Evolutionary conservation across 2,888 invertebrate genomes (phyloP), one percentile per base, ranked within the genome.

Genomic region (Xanthia togata): DNA sequence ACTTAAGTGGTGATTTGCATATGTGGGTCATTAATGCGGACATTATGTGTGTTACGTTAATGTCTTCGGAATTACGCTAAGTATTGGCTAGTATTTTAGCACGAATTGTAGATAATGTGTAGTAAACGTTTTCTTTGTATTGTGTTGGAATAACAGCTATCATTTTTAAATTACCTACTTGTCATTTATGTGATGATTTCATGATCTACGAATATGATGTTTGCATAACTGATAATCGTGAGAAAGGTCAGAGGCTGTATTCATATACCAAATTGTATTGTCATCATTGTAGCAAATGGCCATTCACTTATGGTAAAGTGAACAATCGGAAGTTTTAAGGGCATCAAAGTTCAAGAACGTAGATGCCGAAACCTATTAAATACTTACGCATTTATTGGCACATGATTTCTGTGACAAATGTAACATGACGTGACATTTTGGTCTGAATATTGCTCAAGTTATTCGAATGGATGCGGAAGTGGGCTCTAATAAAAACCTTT

Each of bases 11-110:
- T 77, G 70, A 83, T 87, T 85, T 87, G 67, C 76, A 73, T 78
- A 85, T 81, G 80, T 83, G 83, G 87, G 83, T 82, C 81, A 82
- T 87, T 80, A 84, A 81, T 82, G 31, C 67, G 71, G 74, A 75
- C 62, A 79, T 78, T 76, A 86, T 60, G 73, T 67, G 14, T 47
- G 47, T 79, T 47, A 62, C 50, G 65, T 62, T 65, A 70, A 76
- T 74, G 63, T 70, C 74, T 82, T 71, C 70, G 59, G 60, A 65
- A 84, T 84, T 77, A 74, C 73, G 53, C 9, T 73, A 71, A 73
- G 73, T 73, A 78, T 64, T 26, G 44, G 53, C 63, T 71, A 78
- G 73, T 78, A 78, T 71, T 75, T 85, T 65, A 55, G 59, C 26
- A 78, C 12, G 70, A 72, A 67, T 62, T 80, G 47, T 70, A 64